Base-by-base conservation (phyloP, 2,888 invertebrate species). In the Pemphredon lugubris region DNA sequence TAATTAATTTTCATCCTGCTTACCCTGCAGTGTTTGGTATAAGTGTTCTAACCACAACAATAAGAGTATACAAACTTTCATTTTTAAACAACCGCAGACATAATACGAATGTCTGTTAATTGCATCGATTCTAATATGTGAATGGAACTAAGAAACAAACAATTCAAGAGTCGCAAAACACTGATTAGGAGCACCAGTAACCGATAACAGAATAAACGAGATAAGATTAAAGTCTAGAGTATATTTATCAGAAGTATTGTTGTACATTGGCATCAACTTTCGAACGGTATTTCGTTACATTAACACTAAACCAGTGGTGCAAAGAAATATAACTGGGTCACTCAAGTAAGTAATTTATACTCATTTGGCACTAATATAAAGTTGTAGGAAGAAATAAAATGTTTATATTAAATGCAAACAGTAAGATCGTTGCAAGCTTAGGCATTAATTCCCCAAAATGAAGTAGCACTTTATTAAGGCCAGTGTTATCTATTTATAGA, bases 191-290 rank as follows among this genome's bases (percentile, higher is more conserved):
- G 51, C 65, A 53, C 16, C 65, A 78, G 11, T 66, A 73, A 75
- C 64, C 53, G 75, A 79, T 79, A 68, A 55, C 44, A 65, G 58
- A 64, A 59, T 61, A 45, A 53, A 32, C 13, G n/a, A 78, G 78
- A 79, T 79, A 79, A 79, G 79, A 79, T 79, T 73, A 79, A 44
- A 44, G 14, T 48, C 14, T 40, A 39, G 16, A 57, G 39, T 21
- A 40, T 18, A 54, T 59, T 7, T 45, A 1, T 44, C 37, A 13
- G n/a, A 54, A 45, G n/a, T n/a, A n/a, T n/a, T n/a, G n/a, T n/a
- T n/a, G 21, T 2, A 40, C 39, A 16, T 34, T 7, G 23, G 37
- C 44, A 37, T n/a, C 30, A 70, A 6, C 4, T 5, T 48, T 18
- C n/a, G 6, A 11, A 18, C 9, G 45, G n/a, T 7, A 18, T 16